These are phyloP conservation scores for Centropus unirufus DNA, from an alignment of 2,113 vertebrate species.

Conservation along the genomic window DNA sequence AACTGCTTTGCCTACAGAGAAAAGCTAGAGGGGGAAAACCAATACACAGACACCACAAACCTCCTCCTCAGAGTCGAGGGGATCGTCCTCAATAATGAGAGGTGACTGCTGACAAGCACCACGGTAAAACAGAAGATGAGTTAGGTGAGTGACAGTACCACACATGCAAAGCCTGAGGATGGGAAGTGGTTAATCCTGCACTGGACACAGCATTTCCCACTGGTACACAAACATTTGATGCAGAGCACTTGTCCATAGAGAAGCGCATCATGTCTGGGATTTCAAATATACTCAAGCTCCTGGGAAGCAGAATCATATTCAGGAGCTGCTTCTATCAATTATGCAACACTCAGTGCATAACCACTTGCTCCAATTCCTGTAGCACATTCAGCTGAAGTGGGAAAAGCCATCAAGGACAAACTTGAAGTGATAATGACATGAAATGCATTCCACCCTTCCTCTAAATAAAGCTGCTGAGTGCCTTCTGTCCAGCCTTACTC, in stretches of 20 bases:
- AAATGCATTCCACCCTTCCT: background rate
- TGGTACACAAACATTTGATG: background rate
- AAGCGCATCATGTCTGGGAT: background rate
- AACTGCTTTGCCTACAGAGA: conserved; percentile 7
- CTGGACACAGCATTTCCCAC: background rate
- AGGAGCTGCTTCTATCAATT: background rate
- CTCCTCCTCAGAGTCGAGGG: conserved; percentile 61
- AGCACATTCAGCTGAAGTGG: background rate
- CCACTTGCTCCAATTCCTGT: background rate
- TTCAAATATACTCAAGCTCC: background rate
- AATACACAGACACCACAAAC: conserved; percentile 56
- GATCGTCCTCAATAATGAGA: conserved; percentile 65
- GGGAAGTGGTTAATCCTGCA: background rate
- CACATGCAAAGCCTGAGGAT: background rate
- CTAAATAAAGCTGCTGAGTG: background rate
- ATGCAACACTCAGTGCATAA: background rate
- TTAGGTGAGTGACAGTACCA: conserved; percentile 8
- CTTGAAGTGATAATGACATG: background rate
- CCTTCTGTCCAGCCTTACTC: background rate
- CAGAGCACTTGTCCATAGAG: background rate
- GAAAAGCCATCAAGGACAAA: background rate
- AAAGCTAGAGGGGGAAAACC: background rate
- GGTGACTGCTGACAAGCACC: conserved; percentile 57
- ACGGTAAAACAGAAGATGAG: conserved; percentile 40
- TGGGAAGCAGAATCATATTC: background rate